These are phyloP conservation scores for Echinops telfairi DNA, from an alignment of 2,113 vertebrate genomes.

Conservation along the genomic window DNA sequence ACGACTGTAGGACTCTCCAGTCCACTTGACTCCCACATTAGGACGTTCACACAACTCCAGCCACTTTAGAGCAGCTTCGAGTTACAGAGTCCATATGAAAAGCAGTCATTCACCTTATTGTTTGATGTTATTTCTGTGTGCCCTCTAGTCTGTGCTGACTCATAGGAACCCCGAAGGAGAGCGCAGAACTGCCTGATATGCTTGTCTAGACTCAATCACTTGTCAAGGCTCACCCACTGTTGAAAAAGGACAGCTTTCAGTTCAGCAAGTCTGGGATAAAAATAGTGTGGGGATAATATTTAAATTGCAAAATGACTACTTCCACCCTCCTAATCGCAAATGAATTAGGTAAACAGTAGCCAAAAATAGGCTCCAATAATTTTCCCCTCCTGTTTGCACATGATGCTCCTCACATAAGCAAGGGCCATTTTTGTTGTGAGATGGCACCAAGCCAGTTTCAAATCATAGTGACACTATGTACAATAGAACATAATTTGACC, in stretches of 20 bases:
- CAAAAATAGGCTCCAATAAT: neutral
- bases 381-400: neutral
- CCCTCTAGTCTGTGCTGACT: neutral
- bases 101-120: neutral
- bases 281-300: neutral
- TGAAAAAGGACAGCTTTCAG: neutral
- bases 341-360: neutral
- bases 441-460: no score
- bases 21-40: neutral
- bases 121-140: neutral
- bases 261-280: constrained; percentile 4
- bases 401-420: neutral
- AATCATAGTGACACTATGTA: no score
- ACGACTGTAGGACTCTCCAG: neutral
- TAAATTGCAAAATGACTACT: neutral
- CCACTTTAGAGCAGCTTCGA: neutral
- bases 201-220: neutral
- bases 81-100: neutral
- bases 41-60: no score
- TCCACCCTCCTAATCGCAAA: neutral
- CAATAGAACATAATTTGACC: no score
- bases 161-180: neutral
- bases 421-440: no score
- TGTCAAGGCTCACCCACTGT: neutral
- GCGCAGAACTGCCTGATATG: neutral